Percentiles rank a stretch among this genome's conserved stretches.
phyloP scores from a whole-genome alignment of 92 coral and sea anemone genomes.

The Chrysogorgia sp. region DNA sequence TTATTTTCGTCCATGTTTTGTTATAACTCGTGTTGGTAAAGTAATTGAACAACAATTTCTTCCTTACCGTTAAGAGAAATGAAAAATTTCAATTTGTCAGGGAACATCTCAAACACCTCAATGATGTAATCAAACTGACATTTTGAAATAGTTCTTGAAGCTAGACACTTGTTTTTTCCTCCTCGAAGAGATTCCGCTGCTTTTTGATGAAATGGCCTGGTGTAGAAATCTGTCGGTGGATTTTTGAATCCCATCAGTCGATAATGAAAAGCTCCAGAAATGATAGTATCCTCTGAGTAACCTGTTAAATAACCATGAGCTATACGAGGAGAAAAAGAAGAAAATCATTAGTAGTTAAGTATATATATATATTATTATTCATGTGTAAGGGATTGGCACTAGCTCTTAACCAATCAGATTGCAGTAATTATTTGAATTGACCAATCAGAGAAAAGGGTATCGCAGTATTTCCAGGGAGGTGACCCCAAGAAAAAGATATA shows the following conservation, averaged over 20 bases:
- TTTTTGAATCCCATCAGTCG: conserved; percentile 77
- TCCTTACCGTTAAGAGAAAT: too few species aligned
- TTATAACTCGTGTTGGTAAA: too few species aligned
- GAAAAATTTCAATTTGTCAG: conserved; percentile 71
- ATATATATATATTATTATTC: too few species aligned
- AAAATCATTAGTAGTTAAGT: not conserved
- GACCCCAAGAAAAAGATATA: too few species aligned
- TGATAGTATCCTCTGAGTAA: conserved; percentile 74
- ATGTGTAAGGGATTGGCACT: too few species aligned
- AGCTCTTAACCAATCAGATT: too few species aligned
- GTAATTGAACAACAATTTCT: too few species aligned
- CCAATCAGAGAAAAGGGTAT: too few species aligned
- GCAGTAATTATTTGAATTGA: too few species aligned
- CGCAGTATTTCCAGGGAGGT: not conserved
- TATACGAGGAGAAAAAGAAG: not conserved
- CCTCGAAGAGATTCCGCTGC: conserved; percentile 68
- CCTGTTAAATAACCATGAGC: conserved; percentile 71
- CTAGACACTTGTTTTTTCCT: conserved; percentile 64
- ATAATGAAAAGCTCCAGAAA: conserved; percentile 61
- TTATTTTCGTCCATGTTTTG: too few species aligned
- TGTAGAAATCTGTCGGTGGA: conserved; percentile 79
- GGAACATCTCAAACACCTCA: conserved; percentile 70
- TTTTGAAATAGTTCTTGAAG: not conserved
- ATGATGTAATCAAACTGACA: conserved; percentile 78
- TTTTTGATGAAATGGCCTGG: conserved; percentile 74